These are phyloP conservation scores for Pachycephala philippinensis DNA, from an alignment of 2,113 vertebrate species.

Conservation along the genomic window DNA sequence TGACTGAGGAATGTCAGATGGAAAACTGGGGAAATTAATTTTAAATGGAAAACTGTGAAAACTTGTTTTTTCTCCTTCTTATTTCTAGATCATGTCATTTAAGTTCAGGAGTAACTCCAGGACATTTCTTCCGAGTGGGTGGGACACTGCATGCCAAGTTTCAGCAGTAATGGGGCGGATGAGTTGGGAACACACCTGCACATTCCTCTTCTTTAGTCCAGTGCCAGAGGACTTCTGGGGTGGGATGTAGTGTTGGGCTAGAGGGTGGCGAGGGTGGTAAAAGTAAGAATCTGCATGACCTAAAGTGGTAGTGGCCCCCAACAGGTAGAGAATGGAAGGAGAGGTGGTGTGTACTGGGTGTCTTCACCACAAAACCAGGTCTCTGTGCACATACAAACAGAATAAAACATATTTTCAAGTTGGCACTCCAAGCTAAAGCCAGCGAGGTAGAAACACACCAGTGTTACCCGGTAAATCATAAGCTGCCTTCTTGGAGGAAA, in stretches of 20 bases:
- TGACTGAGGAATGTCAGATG: neutral
- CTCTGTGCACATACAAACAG: neutral
- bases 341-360: fast-evolving
- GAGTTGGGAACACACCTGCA: neutral
- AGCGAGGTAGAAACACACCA: neutral
- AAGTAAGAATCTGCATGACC: neutral
- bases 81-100: neutral
- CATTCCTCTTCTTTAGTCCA: neutral
- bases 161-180: neutral
- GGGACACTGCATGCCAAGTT: neutral
- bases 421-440: neutral
- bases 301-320: neutral
- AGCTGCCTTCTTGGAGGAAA: constrained; percentile 11
- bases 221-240: neutral
- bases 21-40: neutral
- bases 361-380: neutral
- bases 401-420: neutral
- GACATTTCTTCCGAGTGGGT: constrained; percentile 4
- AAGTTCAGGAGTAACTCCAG: neutral
- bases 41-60: neutral
- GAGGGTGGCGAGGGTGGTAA: neutral
- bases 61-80: neutral
- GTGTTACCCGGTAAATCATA: neutral
- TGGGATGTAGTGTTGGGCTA: neutral
- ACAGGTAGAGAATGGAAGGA: neutral